A percentile compares a stretch with the other conserved stretches of the same genome.
Conservation (phyloP, 1,140 invertebrate species). For the Medauroidea extradentata region DNA sequence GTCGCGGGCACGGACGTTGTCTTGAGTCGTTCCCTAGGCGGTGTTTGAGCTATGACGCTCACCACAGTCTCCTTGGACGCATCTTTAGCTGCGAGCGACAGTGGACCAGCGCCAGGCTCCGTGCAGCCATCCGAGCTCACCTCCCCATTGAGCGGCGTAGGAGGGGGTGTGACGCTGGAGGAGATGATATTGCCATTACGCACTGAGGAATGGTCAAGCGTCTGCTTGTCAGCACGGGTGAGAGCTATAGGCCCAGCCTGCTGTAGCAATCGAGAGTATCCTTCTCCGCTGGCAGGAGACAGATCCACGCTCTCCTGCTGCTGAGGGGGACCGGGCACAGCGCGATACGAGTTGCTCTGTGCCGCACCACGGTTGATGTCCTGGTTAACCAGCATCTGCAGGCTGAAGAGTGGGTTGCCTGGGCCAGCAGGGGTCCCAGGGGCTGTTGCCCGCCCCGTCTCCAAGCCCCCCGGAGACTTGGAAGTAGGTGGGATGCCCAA, state of each 20-base stretch:
- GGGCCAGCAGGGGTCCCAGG: neutral
- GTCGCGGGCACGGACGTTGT: neutral
- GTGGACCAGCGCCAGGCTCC: neutral
- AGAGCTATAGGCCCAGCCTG: slow-evolving; percentile 5
- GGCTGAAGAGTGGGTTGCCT: slow-evolving; percentile 15
- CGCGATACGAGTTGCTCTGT: slow-evolving; percentile 1
- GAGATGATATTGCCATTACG: slow-evolving; percentile 9
- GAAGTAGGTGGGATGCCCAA: slow-evolving; percentile 1
- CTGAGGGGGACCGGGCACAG: neutral
- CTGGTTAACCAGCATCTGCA: slow-evolving; percentile 19
- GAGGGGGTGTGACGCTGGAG: slow-evolving; percentile 1
- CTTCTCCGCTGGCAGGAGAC: neutral
- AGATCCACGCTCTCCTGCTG: slow-evolving; percentile 13
- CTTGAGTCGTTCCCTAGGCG: neutral
- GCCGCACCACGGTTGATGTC: slow-evolving; percentile 13
- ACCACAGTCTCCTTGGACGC: slow-evolving; percentile 2
- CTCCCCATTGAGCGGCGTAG: slow-evolving; percentile 14
- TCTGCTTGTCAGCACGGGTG: slow-evolving; percentile 5
- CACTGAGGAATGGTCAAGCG: neutral
- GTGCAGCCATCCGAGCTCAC: slow-evolving; percentile 16
- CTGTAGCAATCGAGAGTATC: neutral
- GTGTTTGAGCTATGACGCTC: slow-evolving; percentile 9
- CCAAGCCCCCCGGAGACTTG: slow-evolving; percentile 1
- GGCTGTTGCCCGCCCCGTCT: slow-evolving; percentile 1
- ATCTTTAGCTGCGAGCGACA: neutral